Base-by-base conservation (phyloP, 2,797 vertebrate species). In the Hapalemur alaotrensis region DNA sequence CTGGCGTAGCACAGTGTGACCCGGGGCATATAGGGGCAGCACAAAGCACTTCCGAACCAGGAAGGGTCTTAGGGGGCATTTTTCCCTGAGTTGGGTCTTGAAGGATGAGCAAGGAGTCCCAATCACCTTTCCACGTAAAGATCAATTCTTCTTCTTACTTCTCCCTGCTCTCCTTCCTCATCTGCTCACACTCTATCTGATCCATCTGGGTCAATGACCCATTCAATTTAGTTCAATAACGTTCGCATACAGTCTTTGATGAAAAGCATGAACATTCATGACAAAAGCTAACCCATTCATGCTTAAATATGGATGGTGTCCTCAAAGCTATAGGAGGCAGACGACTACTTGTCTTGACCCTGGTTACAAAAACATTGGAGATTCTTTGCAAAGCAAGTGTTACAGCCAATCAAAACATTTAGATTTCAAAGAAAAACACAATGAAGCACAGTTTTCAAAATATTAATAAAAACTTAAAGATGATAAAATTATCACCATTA, bases 361-460 rank as follows among this genome's bases (percentile, higher is more conserved):
- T 78, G 23, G 23, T 91, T 65, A 76, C 61, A 18, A 76, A 72
- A 0, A 61, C 22, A 48, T 13, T 69, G 32, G 57, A 89, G 83
- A 78, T 48, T 76, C 18, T 93, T 91, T 76, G 7, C 46, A 83
- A 89, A 92, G 6, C 18, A 90, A 87, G 15, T 65, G 63, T 76
- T 78, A 93, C 5, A 41, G 48, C 22, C 7, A 2, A 54, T 54
- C 9, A 52, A 85, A 96, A 86, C 35, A 82, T 61, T 80, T 79
- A 67, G 4, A 80, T 8, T 43, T 91, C 50, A 76, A 92, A 83
- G 11, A 93, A 85, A 85, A 75, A 50, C 13, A 57, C 18, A 50
- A 76, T 65, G 20, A 83, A 83, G 57, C 65, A 79, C 18, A 76
- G 22, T 52, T 94, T 92, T 91, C 52, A 91, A 95, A 91, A 69